These are phyloP conservation scores for Solenopsis fugax DNA, from an alignment of 1,140 invertebrate genomes.

Conservation along the genomic window DNA sequence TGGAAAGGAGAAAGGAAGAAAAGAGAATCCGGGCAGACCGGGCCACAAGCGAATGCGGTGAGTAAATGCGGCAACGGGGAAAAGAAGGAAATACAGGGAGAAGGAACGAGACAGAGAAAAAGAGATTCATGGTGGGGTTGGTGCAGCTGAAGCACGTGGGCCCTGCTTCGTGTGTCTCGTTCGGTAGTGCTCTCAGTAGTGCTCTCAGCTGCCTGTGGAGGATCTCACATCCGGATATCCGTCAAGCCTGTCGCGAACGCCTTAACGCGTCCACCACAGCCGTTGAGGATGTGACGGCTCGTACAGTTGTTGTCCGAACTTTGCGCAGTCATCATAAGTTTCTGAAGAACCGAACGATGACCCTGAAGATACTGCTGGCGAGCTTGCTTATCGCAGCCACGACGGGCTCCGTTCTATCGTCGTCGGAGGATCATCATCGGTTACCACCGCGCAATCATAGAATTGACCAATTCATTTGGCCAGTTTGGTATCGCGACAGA, in stretches of 20 bases:
- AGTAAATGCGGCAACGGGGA: conserved; percentile 61
- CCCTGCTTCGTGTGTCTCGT: conserved; percentile 79
- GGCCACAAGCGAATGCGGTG: conserved; percentile 64
- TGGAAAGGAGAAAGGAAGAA: conserved; percentile 67
- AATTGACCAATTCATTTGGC: conserved; percentile 60
- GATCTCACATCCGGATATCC: conserved; percentile 77
- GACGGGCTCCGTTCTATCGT: not conserved
- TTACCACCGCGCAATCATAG: conserved; percentile 24
- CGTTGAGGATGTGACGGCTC: conserved; percentile 63
- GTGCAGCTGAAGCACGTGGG: conserved; percentile 82
- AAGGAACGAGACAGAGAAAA: conserved; percentile 68
- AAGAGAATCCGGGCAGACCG: conserved; percentile 57
- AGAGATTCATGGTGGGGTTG: conserved; percentile 79
- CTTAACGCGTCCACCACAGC: conserved; percentile 7
- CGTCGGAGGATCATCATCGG: conserved; percentile 23
- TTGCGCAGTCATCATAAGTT: not conserved
- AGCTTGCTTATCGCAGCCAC: conserved; percentile 51
- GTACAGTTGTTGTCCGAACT: not conserved
- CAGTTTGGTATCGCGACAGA: conserved; percentile 73
- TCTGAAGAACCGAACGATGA: conserved; percentile 40
- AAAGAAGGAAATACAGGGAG: conserved; percentile 49
- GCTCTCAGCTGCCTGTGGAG: conserved; percentile 81
- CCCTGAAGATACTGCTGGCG: conserved; percentile 54
- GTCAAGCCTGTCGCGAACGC: conserved; percentile 34
- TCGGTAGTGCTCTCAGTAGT: conserved; percentile 84